These are phyloP conservation scores for Phrynocephalus vlangalii DNA, from an alignment of 2,797 vertebrate species.

Conservation along the genomic window DNA sequence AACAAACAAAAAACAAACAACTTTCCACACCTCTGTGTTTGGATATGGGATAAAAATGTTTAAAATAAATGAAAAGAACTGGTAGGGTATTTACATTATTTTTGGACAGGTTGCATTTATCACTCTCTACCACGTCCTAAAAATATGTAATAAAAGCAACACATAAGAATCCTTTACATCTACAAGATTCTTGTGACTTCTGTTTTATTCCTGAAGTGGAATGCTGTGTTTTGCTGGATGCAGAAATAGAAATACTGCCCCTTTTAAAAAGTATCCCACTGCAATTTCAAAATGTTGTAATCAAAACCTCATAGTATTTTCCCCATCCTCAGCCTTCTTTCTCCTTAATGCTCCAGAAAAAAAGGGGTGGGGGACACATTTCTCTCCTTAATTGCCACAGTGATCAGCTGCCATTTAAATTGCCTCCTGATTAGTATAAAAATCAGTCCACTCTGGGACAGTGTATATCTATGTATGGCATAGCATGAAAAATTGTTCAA, in stretches of 20 bases:
- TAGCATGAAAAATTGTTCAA: background rate
- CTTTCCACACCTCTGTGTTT: background rate
- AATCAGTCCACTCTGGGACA: background rate
- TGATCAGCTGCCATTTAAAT: constrained; percentile 1
- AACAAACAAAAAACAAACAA: too few relatives aligned
- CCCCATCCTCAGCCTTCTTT: background rate
- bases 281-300: background rate
- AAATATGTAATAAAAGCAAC: background rate
- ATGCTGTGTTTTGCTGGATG: background rate
- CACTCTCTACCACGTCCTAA: background rate
- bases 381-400: background rate
- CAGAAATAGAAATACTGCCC: background rate
- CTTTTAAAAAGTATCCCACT: background rate
- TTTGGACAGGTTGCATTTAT: background rate
- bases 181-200: background rate
- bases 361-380: constrained; percentile 8
- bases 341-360: background rate
- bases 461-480: background rate
- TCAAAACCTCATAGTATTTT: background rate
- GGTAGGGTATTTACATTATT: background rate
- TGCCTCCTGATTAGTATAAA: constrained; percentile 9
- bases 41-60: background rate
- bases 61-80: background rate
- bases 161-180: too few relatives aligned
- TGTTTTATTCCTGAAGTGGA: background rate